Evolutionary conservation across 2,113 vertebrate genomes (phyloP).

Genomic region (Thymallus thymallus): DNA sequence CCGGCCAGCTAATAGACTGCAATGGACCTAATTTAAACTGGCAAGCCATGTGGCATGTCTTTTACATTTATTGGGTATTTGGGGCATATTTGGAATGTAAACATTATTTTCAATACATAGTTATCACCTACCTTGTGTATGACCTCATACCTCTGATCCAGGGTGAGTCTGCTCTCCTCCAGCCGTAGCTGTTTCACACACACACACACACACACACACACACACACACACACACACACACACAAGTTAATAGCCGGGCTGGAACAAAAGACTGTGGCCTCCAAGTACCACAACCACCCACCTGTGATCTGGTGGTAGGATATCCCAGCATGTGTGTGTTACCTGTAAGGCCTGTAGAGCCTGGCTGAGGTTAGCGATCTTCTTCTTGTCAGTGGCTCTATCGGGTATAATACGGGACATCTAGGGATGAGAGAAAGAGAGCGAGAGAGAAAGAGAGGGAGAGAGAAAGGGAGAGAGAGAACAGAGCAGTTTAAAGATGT

Average conservation of each 20-base stretch:
- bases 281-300: no score
- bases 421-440: constrained; percentile 2
- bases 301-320: no score
- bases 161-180: constrained; percentile 17
- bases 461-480: background rate
- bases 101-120: no score
- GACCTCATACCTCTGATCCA: constrained; percentile 1
- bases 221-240: no score
- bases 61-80: no score
- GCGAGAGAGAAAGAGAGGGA: background rate
- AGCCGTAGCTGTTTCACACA: constrained; percentile 21
- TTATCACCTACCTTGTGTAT: background rate
- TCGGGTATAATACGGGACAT: constrained; percentile 9
- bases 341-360: constrained; percentile 16
- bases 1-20: background rate
- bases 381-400: constrained; percentile 10
- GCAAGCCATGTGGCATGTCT: no score
- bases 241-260: no score
- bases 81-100: no score
- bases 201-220: background rate
- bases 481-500: no score
- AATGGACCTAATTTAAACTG: background rate
- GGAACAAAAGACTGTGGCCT: no score
- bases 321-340: no score
- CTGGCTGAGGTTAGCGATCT: constrained; percentile 10